Percentiles rank a stretch among this genome's conserved stretches.
These are phyloP conservation scores for Achroia grisella DNA, from an alignment of 1,140 invertebrate genomes.

Conservation along the genomic window DNA sequence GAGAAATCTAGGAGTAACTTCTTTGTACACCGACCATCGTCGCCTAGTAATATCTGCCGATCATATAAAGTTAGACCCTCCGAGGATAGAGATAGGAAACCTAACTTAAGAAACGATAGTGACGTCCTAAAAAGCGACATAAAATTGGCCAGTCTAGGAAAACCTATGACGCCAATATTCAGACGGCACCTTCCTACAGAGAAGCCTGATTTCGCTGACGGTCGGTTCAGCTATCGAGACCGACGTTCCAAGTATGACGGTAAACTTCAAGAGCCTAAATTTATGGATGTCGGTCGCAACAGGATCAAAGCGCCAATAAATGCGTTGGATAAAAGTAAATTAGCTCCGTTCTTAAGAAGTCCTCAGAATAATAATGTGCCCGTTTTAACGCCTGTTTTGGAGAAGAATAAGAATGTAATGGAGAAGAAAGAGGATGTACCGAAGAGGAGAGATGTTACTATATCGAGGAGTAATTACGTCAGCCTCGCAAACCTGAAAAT, in stretches of 20 bases:
- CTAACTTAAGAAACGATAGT: background rate
- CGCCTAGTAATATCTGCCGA: slow-evolving; percentile 22
- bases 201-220: slow-evolving; percentile 44
- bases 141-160: slow-evolving; percentile 54
- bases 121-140: slow-evolving; percentile 47
- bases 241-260: slow-evolving; percentile 20
- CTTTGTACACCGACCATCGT: slow-evolving; percentile 48
- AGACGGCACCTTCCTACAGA: slow-evolving; percentile 39
- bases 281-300: slow-evolving; percentile 31
- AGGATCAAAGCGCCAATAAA: slow-evolving; percentile 28
- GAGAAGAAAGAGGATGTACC: slow-evolving; percentile 23
- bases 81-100: slow-evolving; percentile 13
- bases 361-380: slow-evolving; percentile 13
- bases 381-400: slow-evolving; percentile 11
- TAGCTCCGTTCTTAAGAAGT: slow-evolving; percentile 21
- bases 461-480: slow-evolving; percentile 65
- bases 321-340: slow-evolving; percentile 22
- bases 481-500: slow-evolving; percentile 66
- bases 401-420: background rate
- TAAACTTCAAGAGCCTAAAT: slow-evolving; percentile 32
- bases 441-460: slow-evolving; percentile 38
- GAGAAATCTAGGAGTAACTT: slow-evolving; percentile 57
- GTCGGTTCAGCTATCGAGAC: slow-evolving; percentile 61
- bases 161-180: slow-evolving; percentile 67
- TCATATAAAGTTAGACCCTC: slow-evolving; percentile 40